Conservation (phyloP, 1,140 invertebrate genomes). For the Orussus abietinus region DNA sequence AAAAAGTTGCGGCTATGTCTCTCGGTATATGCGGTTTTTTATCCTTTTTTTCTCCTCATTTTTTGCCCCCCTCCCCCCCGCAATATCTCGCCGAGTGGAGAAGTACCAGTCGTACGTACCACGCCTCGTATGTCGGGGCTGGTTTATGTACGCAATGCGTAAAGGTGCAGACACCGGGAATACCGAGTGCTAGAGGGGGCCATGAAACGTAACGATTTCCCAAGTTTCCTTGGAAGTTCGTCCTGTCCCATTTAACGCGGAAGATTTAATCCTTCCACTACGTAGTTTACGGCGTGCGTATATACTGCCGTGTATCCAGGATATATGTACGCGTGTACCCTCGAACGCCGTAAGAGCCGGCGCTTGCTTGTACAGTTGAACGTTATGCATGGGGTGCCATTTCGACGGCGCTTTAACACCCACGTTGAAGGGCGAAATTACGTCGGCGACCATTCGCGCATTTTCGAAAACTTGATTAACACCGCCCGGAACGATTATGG, state of each 20-base stretch:
- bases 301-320: not conserved
- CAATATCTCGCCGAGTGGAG: no score
- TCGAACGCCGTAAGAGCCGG: conserved; percentile 8
- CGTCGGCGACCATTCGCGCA: conserved; percentile 30
- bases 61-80: no score
- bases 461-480: conserved; percentile 40
- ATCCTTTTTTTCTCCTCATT: no score
- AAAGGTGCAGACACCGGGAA: no score
- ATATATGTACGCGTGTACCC: not conserved
- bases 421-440: conserved; percentile 27
- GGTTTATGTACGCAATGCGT: no score
- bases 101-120: no score
- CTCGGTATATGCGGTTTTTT: no score
- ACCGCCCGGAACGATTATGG: conserved; percentile 27
- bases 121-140: no score
- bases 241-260: conserved; percentile 34
- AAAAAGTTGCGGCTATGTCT: no score
- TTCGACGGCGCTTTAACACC: conserved; percentile 36
- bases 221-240: conserved; percentile 34
- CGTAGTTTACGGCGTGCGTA: conserved; percentile 30
- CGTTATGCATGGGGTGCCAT: conserved; percentile 36
- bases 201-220: conserved; percentile 28
- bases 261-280: conserved; percentile 37
- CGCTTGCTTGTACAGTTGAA: conserved; percentile 11
- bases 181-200: no score